Base-by-base conservation (phyloP, 2,113 vertebrate species). In the Oryzias woworae region DNA sequence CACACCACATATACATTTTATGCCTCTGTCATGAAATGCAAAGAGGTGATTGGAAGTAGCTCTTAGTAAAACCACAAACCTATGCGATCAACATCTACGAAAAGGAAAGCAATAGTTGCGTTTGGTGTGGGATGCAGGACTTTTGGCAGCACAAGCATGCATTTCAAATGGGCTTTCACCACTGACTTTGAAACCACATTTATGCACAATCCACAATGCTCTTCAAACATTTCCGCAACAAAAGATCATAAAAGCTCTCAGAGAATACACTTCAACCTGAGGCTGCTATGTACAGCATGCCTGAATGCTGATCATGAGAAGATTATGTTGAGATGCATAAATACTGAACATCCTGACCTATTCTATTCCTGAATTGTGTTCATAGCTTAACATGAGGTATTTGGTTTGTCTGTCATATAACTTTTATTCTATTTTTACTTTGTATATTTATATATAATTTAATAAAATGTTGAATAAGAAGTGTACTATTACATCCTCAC, bases 1-100 rank as follows among this genome's bases (percentile, higher is more conserved):
- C 50, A 58, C 14, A 18, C 24, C 15, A 1, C 14, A 58, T 70
- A 16, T 58, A 62, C 56, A 59, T 66, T 50, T 74, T 23, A 58
- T 67, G 36, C 28, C 23, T 54, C 20, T 53, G 36, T 59, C 28
- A 48, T 67, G 13, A 75, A 78, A 67, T 53, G 61, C 57, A 66
- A 28, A 73, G 41, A 16, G 26, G 6, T 56, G 28, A 73, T 75
- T 52, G 52, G 17, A 20, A 20, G 15, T 49, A 10, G 28, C 31
- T 60, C 7, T 50, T 46, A 24, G 22, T 4, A 49, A 58, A 70
- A 62, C 49, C 43, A 14, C 46, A 26, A 10, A 28, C 20, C 14
- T 22, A 52, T 10, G 45, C 47, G 31, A 31, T 50, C 47, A 41
- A 58, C 31, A 51, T 22, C 20, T n/a, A 17, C 28, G 52, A 50